Evolutionary conservation across 1,140 invertebrate species (phyloP).

Genomic region (Danaus plexippus): DNA sequence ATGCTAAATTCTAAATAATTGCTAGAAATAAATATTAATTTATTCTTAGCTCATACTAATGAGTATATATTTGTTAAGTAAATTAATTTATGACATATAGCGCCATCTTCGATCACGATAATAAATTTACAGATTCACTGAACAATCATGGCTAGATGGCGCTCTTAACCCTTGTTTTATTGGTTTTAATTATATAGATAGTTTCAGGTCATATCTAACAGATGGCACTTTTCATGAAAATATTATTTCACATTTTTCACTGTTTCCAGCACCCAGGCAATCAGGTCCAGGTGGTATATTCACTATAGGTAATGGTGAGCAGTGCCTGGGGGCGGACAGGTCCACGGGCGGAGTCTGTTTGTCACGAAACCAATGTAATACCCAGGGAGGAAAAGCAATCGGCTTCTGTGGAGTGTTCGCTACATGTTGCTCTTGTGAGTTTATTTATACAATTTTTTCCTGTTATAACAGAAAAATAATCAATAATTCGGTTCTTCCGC

Average conservation of each 20-base stretch:
- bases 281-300: slow-evolving; percentile 50
- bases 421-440: slow-evolving; percentile 66
- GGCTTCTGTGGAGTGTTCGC: slow-evolving; percentile 66
- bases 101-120: too few species aligned
- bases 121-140: too few species aligned
- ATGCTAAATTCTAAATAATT: not conserved
- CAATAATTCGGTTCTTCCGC: too few species aligned
- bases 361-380: slow-evolving; percentile 60
- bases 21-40: not conserved
- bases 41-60: too few species aligned
- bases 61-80: too few species aligned
- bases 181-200: too few species aligned
- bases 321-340: slow-evolving; percentile 52
- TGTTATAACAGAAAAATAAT: not conserved
- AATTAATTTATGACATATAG: too few species aligned
- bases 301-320: slow-evolving; percentile 55
- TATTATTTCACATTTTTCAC: not conserved
- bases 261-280: slow-evolving; percentile 39
- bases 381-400: slow-evolving; percentile 62
- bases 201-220: not conserved
- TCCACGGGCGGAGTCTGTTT: slow-evolving; percentile 57
- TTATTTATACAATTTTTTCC: not conserved
- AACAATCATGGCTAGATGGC: too few species aligned
- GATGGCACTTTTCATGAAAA: not conserved
- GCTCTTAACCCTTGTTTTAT: too few species aligned